These are phyloP conservation scores for Syngnathus typhle DNA, from an alignment of 2,113 vertebrate genomes.

Conservation along the genomic window DNA sequence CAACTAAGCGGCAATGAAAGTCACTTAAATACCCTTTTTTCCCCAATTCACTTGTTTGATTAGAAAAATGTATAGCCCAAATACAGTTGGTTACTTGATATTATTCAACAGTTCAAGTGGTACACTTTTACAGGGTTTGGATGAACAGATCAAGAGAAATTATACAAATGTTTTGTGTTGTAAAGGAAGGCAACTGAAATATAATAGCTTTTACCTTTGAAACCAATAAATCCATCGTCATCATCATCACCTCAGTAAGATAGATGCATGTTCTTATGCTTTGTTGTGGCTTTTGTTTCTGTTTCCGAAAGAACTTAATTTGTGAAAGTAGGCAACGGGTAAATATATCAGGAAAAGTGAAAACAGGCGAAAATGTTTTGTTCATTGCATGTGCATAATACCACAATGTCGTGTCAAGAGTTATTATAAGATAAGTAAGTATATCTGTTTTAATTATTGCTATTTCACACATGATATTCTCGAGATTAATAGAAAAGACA, in stretches of 20 bases:
- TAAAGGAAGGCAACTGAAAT: neutral
- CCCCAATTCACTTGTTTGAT: neutral
- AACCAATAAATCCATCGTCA: no score
- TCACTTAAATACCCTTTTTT: neutral
- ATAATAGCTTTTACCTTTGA: neutral
- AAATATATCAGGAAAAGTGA: no score
- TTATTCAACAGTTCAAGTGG: neutral
- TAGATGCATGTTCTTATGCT: neutral
- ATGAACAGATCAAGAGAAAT: neutral
- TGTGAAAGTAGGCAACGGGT: no score
- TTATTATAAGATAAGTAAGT: no score
- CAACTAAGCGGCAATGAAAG: neutral
- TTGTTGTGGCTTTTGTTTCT: no score
- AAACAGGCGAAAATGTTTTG: no score
- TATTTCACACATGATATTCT: no score
- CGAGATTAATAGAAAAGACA: neutral
- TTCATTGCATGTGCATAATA: no score
- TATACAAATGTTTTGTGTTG: neutral
- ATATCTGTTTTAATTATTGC: no score
- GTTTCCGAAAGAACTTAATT: no score
- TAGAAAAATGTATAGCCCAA: neutral
- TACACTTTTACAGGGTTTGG: neutral
- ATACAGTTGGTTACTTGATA: neutral
- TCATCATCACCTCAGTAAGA: neutral
- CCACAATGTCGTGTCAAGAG: no score